Evolutionary conservation across 1,140 invertebrate genomes (phyloP).

Genomic region (Euura saliciscinereae): DNA sequence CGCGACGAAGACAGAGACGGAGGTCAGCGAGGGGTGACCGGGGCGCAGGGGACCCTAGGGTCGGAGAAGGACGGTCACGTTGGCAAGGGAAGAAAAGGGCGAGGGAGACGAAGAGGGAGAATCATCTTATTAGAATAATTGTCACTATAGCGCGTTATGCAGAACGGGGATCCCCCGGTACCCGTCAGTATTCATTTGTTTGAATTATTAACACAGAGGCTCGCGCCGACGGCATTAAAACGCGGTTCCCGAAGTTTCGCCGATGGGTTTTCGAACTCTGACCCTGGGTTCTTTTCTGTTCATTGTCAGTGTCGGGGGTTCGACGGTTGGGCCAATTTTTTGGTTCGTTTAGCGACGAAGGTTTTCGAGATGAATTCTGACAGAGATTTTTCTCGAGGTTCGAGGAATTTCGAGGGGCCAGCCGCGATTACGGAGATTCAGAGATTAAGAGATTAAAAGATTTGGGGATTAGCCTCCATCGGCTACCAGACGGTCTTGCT

Average conservation of each 20-base stretch:
- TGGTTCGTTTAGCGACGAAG: not conserved
- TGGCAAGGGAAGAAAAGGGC: conserved; percentile 13
- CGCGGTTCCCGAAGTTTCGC: too few relatives aligned
- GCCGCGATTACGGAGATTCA: not conserved
- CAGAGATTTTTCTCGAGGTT: not conserved
- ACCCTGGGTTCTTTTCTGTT: not conserved
- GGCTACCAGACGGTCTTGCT: not conserved
- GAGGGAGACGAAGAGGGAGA: conserved; percentile 1
- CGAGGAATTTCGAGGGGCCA: not conserved
- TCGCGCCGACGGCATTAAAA: not conserved
- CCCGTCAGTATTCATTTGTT: conserved; percentile 37
- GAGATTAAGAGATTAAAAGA: conserved; percentile 1
- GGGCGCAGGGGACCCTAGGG: conserved; percentile 16
- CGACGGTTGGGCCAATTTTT: not conserved
- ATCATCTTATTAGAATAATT: conserved; percentile 36
- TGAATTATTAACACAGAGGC: conserved; percentile 23
- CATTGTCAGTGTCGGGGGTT: too few relatives aligned
- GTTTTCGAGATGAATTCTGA: not conserved
- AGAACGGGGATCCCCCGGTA: not conserved
- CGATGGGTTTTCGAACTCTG: conserved; percentile 26
- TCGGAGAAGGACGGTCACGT: conserved; percentile 18
- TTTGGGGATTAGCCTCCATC: not conserved
- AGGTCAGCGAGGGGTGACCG: conserved; percentile 2
- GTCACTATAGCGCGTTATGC: conserved; percentile 26
- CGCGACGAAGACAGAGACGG: not conserved